Conservation (phyloP, 2,113 vertebrate species). For the Bufo bufo region DNA sequence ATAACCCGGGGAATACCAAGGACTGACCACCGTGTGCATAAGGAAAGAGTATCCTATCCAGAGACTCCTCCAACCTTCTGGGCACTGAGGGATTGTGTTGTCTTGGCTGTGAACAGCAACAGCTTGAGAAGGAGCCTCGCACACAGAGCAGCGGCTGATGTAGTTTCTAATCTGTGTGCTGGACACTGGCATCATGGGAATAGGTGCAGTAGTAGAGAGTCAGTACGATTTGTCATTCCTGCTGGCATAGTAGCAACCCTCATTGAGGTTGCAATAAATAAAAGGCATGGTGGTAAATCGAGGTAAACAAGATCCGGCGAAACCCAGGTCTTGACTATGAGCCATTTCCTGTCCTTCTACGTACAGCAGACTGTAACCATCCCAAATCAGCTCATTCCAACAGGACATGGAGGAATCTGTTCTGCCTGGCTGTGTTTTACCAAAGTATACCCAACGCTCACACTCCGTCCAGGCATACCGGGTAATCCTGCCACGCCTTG, state of each 20-base stretch:
- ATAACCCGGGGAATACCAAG: slow-evolving; percentile 91
- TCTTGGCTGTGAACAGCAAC: slow-evolving; percentile 96
- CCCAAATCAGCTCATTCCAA: slow-evolving; percentile 91
- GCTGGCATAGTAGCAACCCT: slow-evolving; percentile 91
- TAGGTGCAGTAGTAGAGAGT: slow-evolving; percentile 92
- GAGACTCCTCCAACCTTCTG: slow-evolving; percentile 89
- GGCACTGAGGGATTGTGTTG: slow-evolving; percentile 86
- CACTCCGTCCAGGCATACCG: slow-evolving; percentile 73
- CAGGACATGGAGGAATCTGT: slow-evolving; percentile 86
- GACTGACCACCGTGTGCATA: slow-evolving; percentile 97
- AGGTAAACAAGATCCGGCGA: slow-evolving; percentile 91
- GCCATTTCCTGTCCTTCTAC: slow-evolving; percentile 96
- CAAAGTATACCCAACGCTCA: slow-evolving; percentile 81
- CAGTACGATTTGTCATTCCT: slow-evolving; percentile 97
- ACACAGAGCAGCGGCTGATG: slow-evolving; percentile 94
- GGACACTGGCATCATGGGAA: slow-evolving; percentile 94
- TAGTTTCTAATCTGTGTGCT: slow-evolving; percentile 81
- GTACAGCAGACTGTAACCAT: slow-evolving; percentile 91
- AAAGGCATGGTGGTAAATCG: slow-evolving; percentile 96
- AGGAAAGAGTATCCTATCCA: slow-evolving; percentile 98
- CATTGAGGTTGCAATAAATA: slow-evolving; percentile 91
- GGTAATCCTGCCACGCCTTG: slow-evolving; percentile 70
- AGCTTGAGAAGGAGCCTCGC: slow-evolving; percentile 89
- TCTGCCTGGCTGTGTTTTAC: slow-evolving; percentile 93
- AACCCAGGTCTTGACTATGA: slow-evolving; percentile 91